These are phyloP conservation scores for Drosophila navojoa DNA, from an alignment of 1,140 invertebrate genomes.

Conservation along the genomic window DNA sequence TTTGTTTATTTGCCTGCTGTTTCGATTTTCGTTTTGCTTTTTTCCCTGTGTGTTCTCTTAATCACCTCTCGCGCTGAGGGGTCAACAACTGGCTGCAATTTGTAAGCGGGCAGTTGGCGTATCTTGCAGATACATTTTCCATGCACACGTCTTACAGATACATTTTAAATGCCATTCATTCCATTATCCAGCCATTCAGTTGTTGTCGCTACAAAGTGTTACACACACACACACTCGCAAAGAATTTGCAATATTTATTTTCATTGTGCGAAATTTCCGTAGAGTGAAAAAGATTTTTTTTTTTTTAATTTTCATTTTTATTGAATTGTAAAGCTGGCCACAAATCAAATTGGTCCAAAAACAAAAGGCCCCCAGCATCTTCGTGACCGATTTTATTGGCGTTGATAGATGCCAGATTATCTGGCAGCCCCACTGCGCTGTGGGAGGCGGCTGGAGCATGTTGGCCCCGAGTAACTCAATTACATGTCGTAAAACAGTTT, in stretches of 20 bases:
- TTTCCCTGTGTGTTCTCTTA: constrained; percentile 13
- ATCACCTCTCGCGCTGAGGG: constrained; percentile 30
- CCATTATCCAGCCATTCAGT: constrained; percentile 41
- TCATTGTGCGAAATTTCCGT: constrained; percentile 10
- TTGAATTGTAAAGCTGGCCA: constrained; percentile 50
- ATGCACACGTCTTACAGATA: constrained; percentile 24
- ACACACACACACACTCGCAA: background rate
- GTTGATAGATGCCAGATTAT: constrained; percentile 76
- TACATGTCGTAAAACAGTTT: constrained; percentile 61
- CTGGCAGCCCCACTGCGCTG: constrained; percentile 8
- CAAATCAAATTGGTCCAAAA: constrained; percentile 42
- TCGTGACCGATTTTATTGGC: constrained; percentile 52
- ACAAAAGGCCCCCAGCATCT: constrained; percentile 34
- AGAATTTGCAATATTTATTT: constrained; percentile 39
- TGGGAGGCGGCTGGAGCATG: background rate
- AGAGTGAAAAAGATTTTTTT: constrained; percentile 5
- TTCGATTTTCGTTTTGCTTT: constrained; percentile 31
- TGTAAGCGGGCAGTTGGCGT: constrained; percentile 6
- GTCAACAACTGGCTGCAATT: constrained; percentile 58
- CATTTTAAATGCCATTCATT: constrained; percentile 35
- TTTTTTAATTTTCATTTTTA: constrained; percentile 14
- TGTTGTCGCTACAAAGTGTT: constrained; percentile 56
- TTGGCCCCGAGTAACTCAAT: constrained; percentile 42
- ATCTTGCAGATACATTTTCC: constrained; percentile 48
- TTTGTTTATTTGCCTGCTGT: constrained; percentile 46